Conservation (phyloP, 2,888 invertebrate species). For the Hydropsyche betteni region DNA sequence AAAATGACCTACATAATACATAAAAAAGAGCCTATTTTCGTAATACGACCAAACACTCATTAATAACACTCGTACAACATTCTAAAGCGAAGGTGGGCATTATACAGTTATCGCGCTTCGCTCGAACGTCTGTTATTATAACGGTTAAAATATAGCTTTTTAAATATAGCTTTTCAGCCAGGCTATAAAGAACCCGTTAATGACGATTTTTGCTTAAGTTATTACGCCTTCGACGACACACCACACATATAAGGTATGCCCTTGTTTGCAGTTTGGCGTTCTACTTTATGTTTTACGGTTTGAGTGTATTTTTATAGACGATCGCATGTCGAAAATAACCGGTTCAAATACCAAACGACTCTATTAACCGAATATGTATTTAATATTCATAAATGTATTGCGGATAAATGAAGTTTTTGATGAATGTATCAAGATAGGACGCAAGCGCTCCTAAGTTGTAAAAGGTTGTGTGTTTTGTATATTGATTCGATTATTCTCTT, state of each 20-base stretch:
- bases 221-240: constrained; percentile 20
- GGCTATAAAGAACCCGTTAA: not conserved
- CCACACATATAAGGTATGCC: not conserved
- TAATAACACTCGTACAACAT: constrained; percentile 8
- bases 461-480: no score
- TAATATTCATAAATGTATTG: no score
- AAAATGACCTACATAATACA: not conserved
- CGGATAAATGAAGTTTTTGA: no score
- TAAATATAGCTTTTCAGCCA: not conserved
- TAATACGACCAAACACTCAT: not conserved
- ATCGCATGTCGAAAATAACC: constrained; percentile 18
- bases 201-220: constrained; percentile 8
- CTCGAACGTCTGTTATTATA: constrained; percentile 28
- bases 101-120: constrained; percentile 20
- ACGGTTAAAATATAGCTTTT: constrained; percentile 13
- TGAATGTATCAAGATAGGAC: no score
- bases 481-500: no score
- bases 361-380: no score
- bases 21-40: not conserved
- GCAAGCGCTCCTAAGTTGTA: no score
- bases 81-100: not conserved
- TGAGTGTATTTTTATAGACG: not conserved
- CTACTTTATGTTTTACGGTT: no score
- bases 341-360: no score
- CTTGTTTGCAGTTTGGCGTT: not conserved